Conservation (phyloP, 2,797 vertebrate genomes). For the Pangasius macronema region DNA sequence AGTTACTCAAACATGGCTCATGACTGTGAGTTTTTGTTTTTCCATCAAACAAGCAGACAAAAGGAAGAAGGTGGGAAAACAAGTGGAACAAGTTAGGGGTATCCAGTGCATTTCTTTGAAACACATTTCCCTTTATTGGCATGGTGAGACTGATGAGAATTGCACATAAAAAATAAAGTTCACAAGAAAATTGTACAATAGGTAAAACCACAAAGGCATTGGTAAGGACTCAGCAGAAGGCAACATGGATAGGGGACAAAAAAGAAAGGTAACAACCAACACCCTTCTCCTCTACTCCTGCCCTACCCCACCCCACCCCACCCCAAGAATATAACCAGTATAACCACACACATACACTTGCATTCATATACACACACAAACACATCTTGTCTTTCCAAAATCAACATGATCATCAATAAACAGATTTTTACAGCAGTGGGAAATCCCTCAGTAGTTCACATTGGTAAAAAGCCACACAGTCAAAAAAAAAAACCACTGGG, state of each 20-base stretch:
- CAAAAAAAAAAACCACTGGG: conserved; percentile 92
- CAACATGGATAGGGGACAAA: conserved; percentile 84
- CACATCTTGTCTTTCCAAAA: conserved; percentile 87
- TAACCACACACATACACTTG: conserved; percentile 61
- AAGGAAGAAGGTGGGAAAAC: conserved; percentile 26
- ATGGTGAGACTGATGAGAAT: conserved; percentile 98
- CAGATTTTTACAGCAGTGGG: conserved; percentile 83
- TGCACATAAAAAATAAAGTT: conserved; percentile 94
- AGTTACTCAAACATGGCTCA: background rate
- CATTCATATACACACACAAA: conserved; percentile 54
- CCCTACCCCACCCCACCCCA: conserved; percentile 29
- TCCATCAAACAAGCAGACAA: conserved; percentile 10
- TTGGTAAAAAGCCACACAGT: conserved; percentile 91
- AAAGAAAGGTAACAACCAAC: conserved; percentile 73
- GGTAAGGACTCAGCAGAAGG: conserved; percentile 90
- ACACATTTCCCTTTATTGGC: conserved; percentile 99
- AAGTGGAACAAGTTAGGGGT: conserved; percentile 43
- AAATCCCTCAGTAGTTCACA: conserved; percentile 86
- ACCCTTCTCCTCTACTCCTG: conserved; percentile 48
- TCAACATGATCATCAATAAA: conserved; percentile 84
- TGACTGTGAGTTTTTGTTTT: background rate
- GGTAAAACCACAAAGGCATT: conserved; percentile 96
- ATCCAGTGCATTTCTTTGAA: conserved; percentile 75
- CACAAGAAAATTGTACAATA: conserved; percentile 95
- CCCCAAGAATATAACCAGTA: conserved; percentile 33